Base-by-base conservation (phyloP, 1,140 invertebrate species). In the Andrena cerasifolii region DNA sequence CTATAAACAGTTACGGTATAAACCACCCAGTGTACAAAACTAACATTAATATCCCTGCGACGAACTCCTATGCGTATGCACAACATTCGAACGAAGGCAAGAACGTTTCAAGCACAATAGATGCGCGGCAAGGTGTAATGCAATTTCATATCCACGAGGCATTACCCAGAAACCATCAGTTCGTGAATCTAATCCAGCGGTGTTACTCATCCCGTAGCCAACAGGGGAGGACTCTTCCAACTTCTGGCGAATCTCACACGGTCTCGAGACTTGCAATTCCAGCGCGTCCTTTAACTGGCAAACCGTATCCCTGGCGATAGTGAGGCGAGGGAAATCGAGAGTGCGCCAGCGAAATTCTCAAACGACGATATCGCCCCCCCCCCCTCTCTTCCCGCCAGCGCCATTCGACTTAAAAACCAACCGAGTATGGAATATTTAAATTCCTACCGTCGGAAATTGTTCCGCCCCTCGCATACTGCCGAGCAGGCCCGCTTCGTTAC, bases 401-500 rank as follows among this genome's bases (percentile, higher is more conserved):
- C 47, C 31, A 2, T 65, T 28, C 28, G 26, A 53, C 53, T 53
- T 78, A 67, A 72, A 78, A 84, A 78, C 33, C 58, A 62, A 6
- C 77, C 47, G 24, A 76, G 68, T 66, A 61, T 47, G 59, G 45
- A 79, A 51, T 36, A 84, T 83, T 83, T 84, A 84, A 84, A 84
- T 84, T 84, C 74, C 82, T n/a, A 51, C 36, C 28, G 68, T 12
- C 21, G 68, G 33, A 66, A 40, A 80, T 80, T 80, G 77, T 59
- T 73, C 76, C 66, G 36, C n/a, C 43, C 45, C 58, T 54, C 68
- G 63, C 58, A 53, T 74, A 74, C 78, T 80, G 54, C 51, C 62
- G 53, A 77, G 71, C 73, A 71, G 28, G 62, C 36, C 51, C 72
- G 76, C 85, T 82, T 79, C 79, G 87, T 86, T 86, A 82, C 78